Evolutionary conservation across 2,888 invertebrate species (phyloP).

Genomic region (Brenthis hecate): DNA sequence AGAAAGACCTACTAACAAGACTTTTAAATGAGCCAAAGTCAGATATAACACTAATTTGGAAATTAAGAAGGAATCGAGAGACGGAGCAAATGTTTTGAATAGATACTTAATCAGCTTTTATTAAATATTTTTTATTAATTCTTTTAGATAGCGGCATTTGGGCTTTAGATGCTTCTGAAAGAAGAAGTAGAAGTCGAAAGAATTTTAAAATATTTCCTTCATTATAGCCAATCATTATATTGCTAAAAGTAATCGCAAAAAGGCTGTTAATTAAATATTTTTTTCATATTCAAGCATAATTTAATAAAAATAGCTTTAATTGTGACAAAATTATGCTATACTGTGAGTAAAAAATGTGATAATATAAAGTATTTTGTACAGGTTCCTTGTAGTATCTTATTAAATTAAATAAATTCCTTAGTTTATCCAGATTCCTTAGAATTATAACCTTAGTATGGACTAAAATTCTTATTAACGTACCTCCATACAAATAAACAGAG

Average conservation of each 20-base stretch:
- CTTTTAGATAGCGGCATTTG: constrained; percentile 41
- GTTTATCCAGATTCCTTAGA: no score
- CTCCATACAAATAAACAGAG: neutral
- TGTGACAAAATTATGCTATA: no score
- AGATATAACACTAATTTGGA: constrained; percentile 69
- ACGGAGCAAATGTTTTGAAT: constrained; percentile 65
- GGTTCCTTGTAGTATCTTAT: no score
- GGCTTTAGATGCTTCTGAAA: no score
- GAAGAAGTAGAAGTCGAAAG: constrained; percentile 4
- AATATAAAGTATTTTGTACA: no score
- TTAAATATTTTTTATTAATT: constrained; percentile 54
- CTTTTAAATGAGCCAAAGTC: constrained; percentile 50
- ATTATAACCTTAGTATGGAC: no score
- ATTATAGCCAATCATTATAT: constrained; percentile 49
- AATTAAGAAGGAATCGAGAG: constrained; percentile 56
- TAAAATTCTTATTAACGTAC: neutral
- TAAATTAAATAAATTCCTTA: no score
- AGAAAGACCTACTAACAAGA: constrained; percentile 52
- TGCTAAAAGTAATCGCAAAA: neutral
- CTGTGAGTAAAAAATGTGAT: no score
- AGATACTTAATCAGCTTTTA: constrained; percentile 65
- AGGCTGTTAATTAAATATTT: constrained; percentile 3
- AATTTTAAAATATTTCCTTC: constrained; percentile 5
- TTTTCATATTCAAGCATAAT: neutral
- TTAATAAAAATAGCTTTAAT: neutral